Evolutionary conservation across 2,113 vertebrate genomes (phyloP).

Genomic region (Callaeas wilsoni): DNA sequence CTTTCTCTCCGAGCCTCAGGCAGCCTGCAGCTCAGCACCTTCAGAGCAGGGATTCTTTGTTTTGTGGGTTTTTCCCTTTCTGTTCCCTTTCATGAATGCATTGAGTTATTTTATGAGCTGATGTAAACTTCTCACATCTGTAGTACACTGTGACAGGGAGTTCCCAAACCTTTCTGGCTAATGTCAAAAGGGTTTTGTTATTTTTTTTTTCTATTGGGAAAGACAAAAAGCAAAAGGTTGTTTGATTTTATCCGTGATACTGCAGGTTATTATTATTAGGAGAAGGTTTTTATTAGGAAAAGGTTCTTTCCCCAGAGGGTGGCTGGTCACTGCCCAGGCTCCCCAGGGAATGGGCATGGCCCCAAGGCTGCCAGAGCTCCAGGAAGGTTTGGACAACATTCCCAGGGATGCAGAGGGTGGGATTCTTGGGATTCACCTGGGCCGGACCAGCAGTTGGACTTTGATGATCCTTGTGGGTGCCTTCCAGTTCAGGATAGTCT

Average conservation of each 20-base stretch:
- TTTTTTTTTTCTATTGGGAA: not conserved
- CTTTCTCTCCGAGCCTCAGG: not conserved
- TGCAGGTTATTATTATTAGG: not conserved
- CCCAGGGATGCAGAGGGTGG: not conserved
- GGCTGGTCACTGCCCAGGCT: not conserved
- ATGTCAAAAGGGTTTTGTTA: rapidly evolving
- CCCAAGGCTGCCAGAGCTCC: not conserved
- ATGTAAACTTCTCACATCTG: not conserved
- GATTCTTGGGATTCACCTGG: not conserved
- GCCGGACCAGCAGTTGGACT: not conserved
- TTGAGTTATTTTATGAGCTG: not conserved
- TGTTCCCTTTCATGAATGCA: not conserved
- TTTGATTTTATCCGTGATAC: not conserved
- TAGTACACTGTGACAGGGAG: not conserved
- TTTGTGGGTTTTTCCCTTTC: not conserved
- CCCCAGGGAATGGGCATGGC: rapidly evolving
- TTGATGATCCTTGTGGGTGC: not conserved
- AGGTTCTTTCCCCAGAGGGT: not conserved
- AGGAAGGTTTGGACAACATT: rapidly evolving
- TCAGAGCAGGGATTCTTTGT: not conserved
- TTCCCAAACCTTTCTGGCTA: not conserved
- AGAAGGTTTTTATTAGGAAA: not conserved
- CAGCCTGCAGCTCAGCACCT: not conserved
- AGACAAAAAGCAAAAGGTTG: not conserved
- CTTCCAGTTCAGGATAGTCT: not conserved